Evolutionary conservation across 2,888 invertebrate species (phyloP), one percentile per base, ranked within the genome.

Genomic region (Ptilodon capucinus): DNA sequence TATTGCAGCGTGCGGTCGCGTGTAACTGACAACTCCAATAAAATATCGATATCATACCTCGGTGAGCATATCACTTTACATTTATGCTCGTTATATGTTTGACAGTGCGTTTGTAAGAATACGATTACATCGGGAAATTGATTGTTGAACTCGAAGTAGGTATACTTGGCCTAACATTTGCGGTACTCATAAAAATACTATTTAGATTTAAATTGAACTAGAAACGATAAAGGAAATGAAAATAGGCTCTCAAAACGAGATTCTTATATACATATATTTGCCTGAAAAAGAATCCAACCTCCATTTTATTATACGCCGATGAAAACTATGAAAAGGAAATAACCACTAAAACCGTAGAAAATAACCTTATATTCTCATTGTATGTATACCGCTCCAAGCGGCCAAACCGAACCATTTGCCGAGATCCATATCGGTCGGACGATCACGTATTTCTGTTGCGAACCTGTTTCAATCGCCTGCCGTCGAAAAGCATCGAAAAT

Each of bases 41-140:
- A 58, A 57, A 62, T 67, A 64, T 65, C 60, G 58, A 57, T 51
- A 58, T 51, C 60, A 59, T 54, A 53, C 51, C 51, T 61, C 57
- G 65, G 59, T 65, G 68, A 54, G 59, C 64, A 70, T 73, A 74
- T 73, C 68, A 64, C 62, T 74, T 72, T 74, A 74, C 73, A 74
- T 78, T 70, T 62, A 69, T 73, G 59, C 71, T 70, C 69, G 72
- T 77, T 55, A 54, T 47, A 47, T 23, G 42, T 18, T 46, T 34
- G 40, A 23, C 44, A 51, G n/a, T 35, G 40, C 16, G 13, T 46
- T 48, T 44, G 42, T 43, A 47, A 28, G 32, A 40, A 16, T 40
- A 41, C n/a, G 44, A 18, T 41, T 43, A 23, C 42, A 32, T 34
- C 17, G 11, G 34, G 2, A 17, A n/a, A 34, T 28, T 14, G 11